Conservation (phyloP, 2,113 vertebrate genomes). For the Turnix velox region DNA sequence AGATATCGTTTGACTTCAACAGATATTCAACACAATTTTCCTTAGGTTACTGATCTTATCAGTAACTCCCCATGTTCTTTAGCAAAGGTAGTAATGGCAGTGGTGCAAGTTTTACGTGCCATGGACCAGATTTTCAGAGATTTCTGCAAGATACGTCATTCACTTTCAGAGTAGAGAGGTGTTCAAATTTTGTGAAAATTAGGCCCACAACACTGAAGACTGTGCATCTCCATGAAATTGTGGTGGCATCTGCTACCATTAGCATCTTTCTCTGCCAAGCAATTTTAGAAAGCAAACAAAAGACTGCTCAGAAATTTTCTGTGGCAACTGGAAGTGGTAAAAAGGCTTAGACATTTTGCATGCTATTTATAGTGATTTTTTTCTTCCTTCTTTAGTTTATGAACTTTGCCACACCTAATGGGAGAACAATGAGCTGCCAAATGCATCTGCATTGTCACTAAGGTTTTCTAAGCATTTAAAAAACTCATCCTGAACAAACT, state of each 20-base stretch:
- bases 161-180: not conserved
- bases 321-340: not conserved
- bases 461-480: constrained; percentile 1
- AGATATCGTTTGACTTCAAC: not conserved
- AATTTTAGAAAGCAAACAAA: not conserved
- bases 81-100: not conserved
- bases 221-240: not conserved
- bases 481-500: not conserved
- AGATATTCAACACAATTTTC: not conserved
- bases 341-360: not conserved
- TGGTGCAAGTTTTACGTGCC: not conserved
- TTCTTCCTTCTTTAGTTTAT: constrained; percentile 15
- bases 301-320: not conserved
- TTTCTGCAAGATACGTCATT: not conserved
- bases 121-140: not conserved
- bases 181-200: not conserved
- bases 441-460: not conserved
- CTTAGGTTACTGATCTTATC: not conserved
- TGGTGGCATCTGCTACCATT: not conserved
- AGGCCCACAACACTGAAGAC: not conserved
- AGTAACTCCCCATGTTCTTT: not conserved
- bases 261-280: not conserved
- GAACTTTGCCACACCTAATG: constrained; percentile 43
- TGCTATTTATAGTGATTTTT: not conserved
- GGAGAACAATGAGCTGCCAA: not conserved